These are phyloP conservation scores for Menura novaehollandiae DNA, from an alignment of 2,113 vertebrate species.

Conservation along the genomic window DNA sequence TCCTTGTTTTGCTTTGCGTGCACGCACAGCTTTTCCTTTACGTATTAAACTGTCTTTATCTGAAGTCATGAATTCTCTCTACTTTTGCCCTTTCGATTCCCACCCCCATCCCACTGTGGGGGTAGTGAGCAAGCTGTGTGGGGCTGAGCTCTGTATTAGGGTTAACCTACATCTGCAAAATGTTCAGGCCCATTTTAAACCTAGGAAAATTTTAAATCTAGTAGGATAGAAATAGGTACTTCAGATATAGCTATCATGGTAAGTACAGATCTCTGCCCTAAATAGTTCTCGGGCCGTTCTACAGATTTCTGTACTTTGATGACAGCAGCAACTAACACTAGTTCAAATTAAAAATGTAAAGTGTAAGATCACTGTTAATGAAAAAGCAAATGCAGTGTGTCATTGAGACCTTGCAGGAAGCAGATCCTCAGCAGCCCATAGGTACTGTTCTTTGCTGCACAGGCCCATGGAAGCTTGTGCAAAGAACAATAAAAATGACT, in stretches of 20 bases:
- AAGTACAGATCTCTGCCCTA: background rate
- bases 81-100: background rate
- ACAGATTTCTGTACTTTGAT: background rate
- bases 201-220: background rate
- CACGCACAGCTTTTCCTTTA: background rate
- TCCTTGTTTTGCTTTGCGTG: background rate
- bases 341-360: background rate
- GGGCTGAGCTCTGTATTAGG: background rate
- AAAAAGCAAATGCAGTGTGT: background rate
- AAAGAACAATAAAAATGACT: background rate
- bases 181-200: background rate
- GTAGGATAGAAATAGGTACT: background rate
- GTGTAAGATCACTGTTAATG: background rate
- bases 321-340: background rate
- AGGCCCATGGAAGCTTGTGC: background rate
- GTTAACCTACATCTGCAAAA: background rate
- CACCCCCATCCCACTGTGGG: background rate
- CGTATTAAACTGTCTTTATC: background rate
- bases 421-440: background rate
- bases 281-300: background rate
- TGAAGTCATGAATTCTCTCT: background rate
- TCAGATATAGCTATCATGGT: background rate
- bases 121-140: background rate
- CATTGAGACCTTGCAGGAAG: background rate
- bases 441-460: background rate